Evolutionary conservation across 2,113 vertebrate genomes (phyloP).

Genomic region (Thermophis baileyi): DNA sequence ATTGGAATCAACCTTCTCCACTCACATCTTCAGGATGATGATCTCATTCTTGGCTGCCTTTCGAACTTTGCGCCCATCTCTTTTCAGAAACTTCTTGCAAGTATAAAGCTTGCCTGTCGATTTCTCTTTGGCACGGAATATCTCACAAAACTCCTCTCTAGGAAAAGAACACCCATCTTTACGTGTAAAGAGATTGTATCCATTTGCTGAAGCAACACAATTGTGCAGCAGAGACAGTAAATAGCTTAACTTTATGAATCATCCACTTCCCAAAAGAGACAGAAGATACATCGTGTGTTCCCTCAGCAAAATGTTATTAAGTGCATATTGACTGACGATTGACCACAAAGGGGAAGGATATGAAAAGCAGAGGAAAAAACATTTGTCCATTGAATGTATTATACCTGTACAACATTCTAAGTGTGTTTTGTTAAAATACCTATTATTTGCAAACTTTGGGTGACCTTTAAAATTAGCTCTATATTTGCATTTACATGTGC

Average conservation of each 20-base stretch:
- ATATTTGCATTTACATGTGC: background rate
- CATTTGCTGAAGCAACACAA: background rate
- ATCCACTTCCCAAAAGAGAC: background rate
- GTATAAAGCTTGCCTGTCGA: slow-evolving; percentile 90
- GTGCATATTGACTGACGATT: background rate
- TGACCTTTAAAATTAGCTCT: background rate
- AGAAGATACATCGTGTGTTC: background rate
- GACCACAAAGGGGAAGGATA: background rate
- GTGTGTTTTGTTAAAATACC: background rate
- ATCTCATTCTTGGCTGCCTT: slow-evolving; percentile 98
- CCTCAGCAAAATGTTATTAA: background rate
- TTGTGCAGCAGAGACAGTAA: background rate
- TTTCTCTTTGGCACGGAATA: slow-evolving; percentile 97
- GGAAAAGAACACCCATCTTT: background rate
- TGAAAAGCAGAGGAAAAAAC: background rate
- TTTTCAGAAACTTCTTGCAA: slow-evolving; percentile 97
- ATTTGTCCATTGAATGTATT: background rate
- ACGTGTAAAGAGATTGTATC: background rate
- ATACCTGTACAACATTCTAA: background rate
- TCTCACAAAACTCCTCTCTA: slow-evolving; percentile 98
- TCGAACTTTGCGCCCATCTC: slow-evolving; percentile 93
- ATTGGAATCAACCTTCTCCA: slow-evolving; percentile 12
- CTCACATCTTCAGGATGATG: slow-evolving; percentile 96
- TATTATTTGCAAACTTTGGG: background rate
- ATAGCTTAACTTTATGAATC: background rate